phyloP scores from a whole-genome alignment of 1,140 invertebrate species.

The Drosophila hydei region DNA sequence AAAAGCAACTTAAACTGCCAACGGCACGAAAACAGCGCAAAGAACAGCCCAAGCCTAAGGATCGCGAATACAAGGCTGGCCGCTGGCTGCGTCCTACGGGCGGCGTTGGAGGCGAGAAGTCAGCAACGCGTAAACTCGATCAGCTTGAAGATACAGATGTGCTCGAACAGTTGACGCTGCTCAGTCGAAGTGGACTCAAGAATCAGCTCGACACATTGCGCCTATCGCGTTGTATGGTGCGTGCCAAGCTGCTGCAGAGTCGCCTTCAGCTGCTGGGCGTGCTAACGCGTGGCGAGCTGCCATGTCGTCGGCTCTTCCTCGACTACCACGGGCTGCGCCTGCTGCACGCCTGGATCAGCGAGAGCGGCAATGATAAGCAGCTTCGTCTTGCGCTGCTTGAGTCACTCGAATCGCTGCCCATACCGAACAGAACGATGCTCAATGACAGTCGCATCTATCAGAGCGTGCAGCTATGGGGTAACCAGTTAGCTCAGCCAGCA shows the following conservation, averaged over 20 bases:
- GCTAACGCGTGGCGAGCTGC: conserved; percentile 89
- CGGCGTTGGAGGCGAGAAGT: conserved; percentile 20
- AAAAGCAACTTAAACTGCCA: conserved; percentile 28
- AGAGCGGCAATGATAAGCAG: conserved; percentile 85
- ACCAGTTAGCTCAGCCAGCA: neutral
- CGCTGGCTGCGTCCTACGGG: conserved; percentile 60
- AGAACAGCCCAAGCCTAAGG: conserved; percentile 56
- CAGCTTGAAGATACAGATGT: conserved; percentile 86
- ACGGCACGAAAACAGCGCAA: conserved; percentile 36
- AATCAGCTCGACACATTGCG: conserved; percentile 95
- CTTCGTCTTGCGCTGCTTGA: conserved; percentile 91
- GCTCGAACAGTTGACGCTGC: conserved; percentile 91
- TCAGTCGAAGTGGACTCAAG: conserved; percentile 90
- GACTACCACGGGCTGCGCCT: conserved; percentile 97
- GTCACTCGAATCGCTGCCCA: conserved; percentile 92
- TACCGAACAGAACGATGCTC: conserved; percentile 96
- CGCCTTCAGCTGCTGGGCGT: conserved; percentile 89
- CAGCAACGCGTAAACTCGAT: conserved; percentile 33
- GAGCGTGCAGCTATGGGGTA: conserved; percentile 93
- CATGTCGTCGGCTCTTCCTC: conserved; percentile 94
- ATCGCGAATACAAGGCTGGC: conserved; percentile 68
- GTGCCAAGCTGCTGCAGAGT: conserved; percentile 92
- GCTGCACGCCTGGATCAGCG: conserved; percentile 95
- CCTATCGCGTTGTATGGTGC: conserved; percentile 95
- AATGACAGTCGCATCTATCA: conserved; percentile 95